Base-by-base conservation (phyloP, 2,797 vertebrate species). In the Eidolon dupreanum region DNA sequence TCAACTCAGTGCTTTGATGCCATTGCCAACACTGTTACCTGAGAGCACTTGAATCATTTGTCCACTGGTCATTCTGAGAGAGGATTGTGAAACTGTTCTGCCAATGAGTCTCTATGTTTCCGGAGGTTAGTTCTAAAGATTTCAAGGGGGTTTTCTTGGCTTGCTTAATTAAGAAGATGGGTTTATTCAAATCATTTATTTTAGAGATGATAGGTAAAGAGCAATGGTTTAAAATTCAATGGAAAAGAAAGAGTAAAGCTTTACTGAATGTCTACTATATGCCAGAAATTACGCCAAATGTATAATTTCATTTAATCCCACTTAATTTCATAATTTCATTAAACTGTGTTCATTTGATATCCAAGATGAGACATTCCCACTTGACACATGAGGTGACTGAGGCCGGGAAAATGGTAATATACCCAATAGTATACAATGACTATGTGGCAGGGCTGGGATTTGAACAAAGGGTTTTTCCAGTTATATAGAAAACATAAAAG, bases 201-300 rank as follows among this genome's bases (percentile, higher is more conserved):
- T 96, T 59, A 82, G n/a, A 93, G 36, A 89, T 68, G 66, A 81
- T 3, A 81, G 24, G n/a, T 77, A 74, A 90, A 92, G n/a, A 17
- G 57, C 24, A 86, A 78, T 59, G 24, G 51, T 79, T 66, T 75
- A 90, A 78, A 41, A 77, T 5, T 65, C 83, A 68, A 73, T 5
- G 87, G 36, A 17, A 17, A 46, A 89, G 12, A 19, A 95, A 53
- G 28, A 15, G 6, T 63, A 71, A 70, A 79, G 33, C 55, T 59
- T 36, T 83, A 75, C 59, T 94, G 20, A 66, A 6, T 71, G 20
- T 63, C 65, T 90, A 33, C 24, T 79, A 24, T 26, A 78, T 36
- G 19, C 12, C 38, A 83, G 51, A 95, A 78, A 75, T 73, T 24
- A 71, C 43, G 36, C n/a, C 79, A 92, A 46, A 87, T 38, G 31